Conservation (phyloP, 2,113 vertebrate genomes). For the Pseudopodoces humilis region DNA sequence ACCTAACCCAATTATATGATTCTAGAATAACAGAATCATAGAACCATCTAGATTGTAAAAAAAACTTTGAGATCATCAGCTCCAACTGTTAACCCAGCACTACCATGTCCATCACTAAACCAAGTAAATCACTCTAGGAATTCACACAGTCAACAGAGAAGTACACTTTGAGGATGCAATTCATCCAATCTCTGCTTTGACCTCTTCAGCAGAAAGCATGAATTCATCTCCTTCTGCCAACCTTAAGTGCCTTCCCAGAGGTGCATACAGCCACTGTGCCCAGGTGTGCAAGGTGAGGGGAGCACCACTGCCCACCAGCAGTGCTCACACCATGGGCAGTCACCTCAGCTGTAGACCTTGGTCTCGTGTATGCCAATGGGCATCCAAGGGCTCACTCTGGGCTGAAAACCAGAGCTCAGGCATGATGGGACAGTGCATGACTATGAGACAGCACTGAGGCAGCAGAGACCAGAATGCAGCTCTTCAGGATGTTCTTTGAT, state of each 20-base stretch:
- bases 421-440: fast-evolving
- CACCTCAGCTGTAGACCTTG: fast-evolving
- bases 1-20: background rate
- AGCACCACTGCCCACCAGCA: background rate
- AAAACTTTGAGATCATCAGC: background rate
- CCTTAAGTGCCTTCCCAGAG: background rate
- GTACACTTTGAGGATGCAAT: background rate
- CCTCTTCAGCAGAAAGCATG: background rate
- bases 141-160: background rate
- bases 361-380: background rate
- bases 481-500: background rate
- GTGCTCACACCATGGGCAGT: background rate
- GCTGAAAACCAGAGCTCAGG: background rate
- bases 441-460: background rate
- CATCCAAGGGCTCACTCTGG: background rate
- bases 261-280: background rate
- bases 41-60: background rate
- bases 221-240: background rate
- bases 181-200: background rate
- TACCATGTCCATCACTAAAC: background rate
- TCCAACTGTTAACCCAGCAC: background rate
- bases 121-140: background rate
- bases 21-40: background rate
- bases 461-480: background rate
- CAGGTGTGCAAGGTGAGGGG: background rate